Base-by-base conservation (phyloP, 2,888 invertebrate genomes). In the Diabrotica balteata region DNA sequence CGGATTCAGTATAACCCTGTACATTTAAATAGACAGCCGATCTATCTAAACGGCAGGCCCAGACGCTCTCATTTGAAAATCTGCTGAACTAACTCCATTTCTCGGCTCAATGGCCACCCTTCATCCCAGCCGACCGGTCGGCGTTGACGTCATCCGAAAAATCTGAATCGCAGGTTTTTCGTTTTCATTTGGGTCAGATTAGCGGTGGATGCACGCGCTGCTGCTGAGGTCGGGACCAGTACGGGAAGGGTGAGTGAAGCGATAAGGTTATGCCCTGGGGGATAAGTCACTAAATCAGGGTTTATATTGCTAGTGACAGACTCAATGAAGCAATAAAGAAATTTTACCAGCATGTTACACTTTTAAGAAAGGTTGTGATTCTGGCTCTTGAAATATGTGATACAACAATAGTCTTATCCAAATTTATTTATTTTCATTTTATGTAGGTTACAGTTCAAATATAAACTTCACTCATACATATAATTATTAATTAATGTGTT, bases 21-120 rank as follows among this genome's bases (percentile, higher is more conserved):
- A 52, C 4, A 52, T 52, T 17, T 22, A 54, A 10, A 54, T 8
- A 10, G 53, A 54, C 53, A 42, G 9, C 7, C 22, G 17, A 52
- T 60, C 44, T 53, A 45, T 61, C 61, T 44, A 22, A 32, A 61
- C 44, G 11, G 44, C 47, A 54, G 7, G 22, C 42, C 42, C 45
- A 55, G 55, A 43, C 60, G n/a, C 43, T 57, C 59, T 43, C 3
- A 46, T 65, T 53, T 74, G 81, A 79, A 82, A 83, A 82, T 83
- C 81, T 78, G 80, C 82, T 79, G 80, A 82, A 82, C 81, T 80
- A 82, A 82, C 81, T 81, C 81, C 79, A 82, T 83, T 83, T 83
- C 80, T 79, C 82, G 82, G 78, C 74, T 80, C 80, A 80, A 70
- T 80, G 80, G 77, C 76, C 81, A 82, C 82, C 82, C 80, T 67